phyloP scores from a whole-genome alignment of 37 sponge, comb jelly and placozoan genomes.

The Chondrilla cf. caribensis region DNA sequence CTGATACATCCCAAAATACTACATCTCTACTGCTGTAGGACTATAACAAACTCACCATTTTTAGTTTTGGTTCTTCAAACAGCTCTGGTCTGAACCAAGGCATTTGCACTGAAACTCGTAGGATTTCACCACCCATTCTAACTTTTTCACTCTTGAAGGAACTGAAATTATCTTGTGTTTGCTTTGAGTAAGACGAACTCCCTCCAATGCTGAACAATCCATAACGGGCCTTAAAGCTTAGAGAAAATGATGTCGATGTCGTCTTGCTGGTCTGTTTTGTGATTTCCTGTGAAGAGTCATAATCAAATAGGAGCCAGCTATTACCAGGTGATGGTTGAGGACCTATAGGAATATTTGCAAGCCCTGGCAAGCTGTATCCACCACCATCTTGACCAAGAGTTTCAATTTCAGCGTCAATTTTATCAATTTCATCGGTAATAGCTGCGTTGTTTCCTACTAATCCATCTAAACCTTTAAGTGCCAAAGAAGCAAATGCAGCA shows the following conservation, averaged over 20 bases:
- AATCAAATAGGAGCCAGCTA: slow-evolving; percentile 42
- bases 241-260: slow-evolving; percentile 1
- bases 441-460: neutral
- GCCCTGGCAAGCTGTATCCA: neutral
- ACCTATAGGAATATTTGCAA: neutral
- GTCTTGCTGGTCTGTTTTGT: neutral
- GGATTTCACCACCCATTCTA: slow-evolving; percentile 35
- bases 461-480: too few relatives aligned
- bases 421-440: neutral
- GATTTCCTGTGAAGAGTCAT: neutral
- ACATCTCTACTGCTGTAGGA: too few relatives aligned
- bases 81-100: slow-evolving; percentile 60
- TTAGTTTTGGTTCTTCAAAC: slow-evolving; percentile 26
- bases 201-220: neutral
- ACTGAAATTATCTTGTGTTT: neutral
- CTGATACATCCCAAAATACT: too few relatives aligned
- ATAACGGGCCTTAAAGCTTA: neutral
- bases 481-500: too few relatives aligned
- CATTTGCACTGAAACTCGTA: slow-evolving; percentile 44
- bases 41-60: slow-evolving; percentile 2
- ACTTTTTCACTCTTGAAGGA: slow-evolving; percentile 8
- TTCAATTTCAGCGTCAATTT: neutral
- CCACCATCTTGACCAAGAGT: too few relatives aligned
- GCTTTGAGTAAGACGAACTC: neutral
- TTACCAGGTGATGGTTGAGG: neutral